These are phyloP conservation scores for Athene noctua DNA, from an alignment of 2,113 vertebrate species.

Conservation along the genomic window DNA sequence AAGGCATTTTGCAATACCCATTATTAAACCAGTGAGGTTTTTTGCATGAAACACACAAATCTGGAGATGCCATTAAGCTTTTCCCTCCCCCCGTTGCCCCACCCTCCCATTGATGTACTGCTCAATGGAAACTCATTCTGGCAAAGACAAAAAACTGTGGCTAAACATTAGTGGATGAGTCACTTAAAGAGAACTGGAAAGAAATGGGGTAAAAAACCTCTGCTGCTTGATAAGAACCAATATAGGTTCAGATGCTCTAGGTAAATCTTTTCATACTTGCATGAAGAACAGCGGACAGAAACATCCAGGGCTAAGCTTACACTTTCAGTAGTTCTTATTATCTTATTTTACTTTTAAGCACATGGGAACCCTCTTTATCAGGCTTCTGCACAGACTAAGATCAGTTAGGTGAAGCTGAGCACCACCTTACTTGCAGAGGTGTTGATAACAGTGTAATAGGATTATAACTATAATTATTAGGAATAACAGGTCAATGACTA, in stretches of 20 bases:
- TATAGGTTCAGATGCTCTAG: background rate
- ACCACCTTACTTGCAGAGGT: background rate
- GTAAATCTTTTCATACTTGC: background rate
- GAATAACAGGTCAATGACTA: background rate
- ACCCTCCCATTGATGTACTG: background rate
- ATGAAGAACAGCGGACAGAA: background rate
- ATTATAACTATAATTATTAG: background rate
- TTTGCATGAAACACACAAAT: background rate
- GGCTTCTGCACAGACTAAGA: background rate
- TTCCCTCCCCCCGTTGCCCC: background rate
- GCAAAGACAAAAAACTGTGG: conserved; percentile 7
- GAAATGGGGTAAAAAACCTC: background rate
- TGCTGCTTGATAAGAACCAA: conserved; percentile 37
- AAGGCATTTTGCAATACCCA: background rate
- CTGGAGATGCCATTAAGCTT: background rate
- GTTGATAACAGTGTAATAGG: background rate
- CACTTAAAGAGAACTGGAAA: background rate
- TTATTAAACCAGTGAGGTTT: background rate
- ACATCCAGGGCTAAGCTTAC: background rate
- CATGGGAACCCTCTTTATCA: background rate
- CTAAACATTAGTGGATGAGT: conserved; percentile 25
- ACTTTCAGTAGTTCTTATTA: background rate
- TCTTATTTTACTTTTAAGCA: background rate
- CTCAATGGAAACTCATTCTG: conserved; percentile 10
- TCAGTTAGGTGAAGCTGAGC: background rate